Evolutionary conservation across 1,140 invertebrate genomes (phyloP).

Genomic region (Tachypleus tridentatus): DNA sequence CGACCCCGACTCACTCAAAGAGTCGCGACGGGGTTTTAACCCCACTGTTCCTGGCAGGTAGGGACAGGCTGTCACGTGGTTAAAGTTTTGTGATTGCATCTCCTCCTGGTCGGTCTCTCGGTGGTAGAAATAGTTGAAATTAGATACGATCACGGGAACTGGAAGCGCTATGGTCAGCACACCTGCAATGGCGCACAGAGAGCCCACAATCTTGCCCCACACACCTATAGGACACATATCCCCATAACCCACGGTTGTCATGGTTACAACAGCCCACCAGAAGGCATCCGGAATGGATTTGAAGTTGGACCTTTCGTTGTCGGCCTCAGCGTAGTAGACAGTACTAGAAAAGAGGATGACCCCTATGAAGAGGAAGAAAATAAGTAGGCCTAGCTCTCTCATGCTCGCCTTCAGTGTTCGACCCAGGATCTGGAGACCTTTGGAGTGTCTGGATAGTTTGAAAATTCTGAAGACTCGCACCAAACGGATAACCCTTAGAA

Average conservation of each 20-base stretch:
- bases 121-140: conserved; percentile 99
- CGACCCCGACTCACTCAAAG: conserved; percentile 82
- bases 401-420: conserved; percentile 98
- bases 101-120: conserved; percentile 97
- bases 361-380: conserved; percentile 99
- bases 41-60: conserved; percentile 85
- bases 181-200: conserved; percentile 96
- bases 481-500: conserved; percentile 91
- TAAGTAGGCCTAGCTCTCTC: conserved; percentile 97
- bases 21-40: conserved; percentile 53
- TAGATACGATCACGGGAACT: conserved; percentile 89
- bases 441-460: conserved; percentile 94
- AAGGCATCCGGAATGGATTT: conserved; percentile 95
- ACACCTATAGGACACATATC: conserved; percentile 97
- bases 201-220: conserved; percentile 98
- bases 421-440: conserved; percentile 92
- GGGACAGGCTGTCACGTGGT: conserved; percentile 91
- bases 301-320: conserved; percentile 89
- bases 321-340: conserved; percentile 97
- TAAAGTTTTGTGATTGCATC: conserved; percentile 95
- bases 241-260: conserved; percentile 96
- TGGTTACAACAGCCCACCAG: conserved; percentile 99
- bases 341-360: conserved; percentile 96
- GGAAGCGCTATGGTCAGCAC: conserved; percentile 96
- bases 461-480: conserved; percentile 98